These are phyloP conservation scores for Chroicocephalus ridibundus DNA, from an alignment of 2,113 vertebrate species.

Conservation along the genomic window DNA sequence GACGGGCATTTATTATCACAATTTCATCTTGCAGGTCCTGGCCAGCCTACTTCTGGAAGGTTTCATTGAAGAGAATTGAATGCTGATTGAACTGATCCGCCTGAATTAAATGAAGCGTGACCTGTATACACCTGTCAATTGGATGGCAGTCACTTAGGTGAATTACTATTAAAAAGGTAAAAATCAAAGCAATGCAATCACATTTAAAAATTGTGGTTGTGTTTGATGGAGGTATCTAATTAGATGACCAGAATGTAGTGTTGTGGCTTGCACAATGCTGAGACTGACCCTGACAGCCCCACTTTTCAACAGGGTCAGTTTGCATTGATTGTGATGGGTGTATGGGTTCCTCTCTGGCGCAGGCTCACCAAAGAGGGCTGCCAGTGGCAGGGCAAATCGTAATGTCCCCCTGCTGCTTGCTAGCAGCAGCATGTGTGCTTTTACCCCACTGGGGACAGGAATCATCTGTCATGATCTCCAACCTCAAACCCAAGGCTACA, in stretches of 20 bases:
- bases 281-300: neutral
- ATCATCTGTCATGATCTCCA: neutral
- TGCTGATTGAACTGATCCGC: neutral
- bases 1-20: neutral
- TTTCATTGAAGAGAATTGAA: neutral
- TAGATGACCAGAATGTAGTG: neutral
- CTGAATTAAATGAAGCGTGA: neutral
- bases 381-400: neutral
- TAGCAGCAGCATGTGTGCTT: neutral
- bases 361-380: neutral
- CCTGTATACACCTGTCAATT: neutral
- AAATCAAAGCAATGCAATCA: neutral
- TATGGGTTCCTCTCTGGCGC: neutral
- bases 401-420: neutral
- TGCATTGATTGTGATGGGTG: neutral
- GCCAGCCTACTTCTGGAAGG: neutral
- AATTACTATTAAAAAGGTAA: neutral
- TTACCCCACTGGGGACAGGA: neutral
- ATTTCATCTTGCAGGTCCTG: neutral
- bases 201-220: neutral
- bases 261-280: neutral
- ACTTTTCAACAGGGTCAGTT: neutral
- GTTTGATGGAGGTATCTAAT: neutral
- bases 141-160: neutral
- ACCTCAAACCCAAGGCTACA: neutral